Evolutionary conservation across 2,888 invertebrate species (phyloP).

Genomic region (Nomada hirtipes): DNA sequence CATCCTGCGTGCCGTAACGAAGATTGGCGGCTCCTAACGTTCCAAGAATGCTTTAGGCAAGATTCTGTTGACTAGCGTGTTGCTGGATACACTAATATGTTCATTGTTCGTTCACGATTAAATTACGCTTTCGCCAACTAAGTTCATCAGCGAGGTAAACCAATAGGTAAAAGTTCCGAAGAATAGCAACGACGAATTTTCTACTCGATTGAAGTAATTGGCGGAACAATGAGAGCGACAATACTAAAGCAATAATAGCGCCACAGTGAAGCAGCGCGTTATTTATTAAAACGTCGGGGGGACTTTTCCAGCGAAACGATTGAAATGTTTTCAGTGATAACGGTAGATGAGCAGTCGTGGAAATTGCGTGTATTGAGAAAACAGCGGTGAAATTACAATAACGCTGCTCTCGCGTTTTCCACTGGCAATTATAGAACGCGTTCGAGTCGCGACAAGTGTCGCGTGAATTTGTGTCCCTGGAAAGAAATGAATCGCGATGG

Average conservation of each 20-base stretch:
- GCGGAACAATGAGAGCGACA: neutral
- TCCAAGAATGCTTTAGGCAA: neutral
- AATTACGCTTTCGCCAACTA: neutral
- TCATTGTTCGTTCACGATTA: neutral
- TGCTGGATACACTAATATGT: neutral
- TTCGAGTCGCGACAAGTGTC: too few relatives aligned
- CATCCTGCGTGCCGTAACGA: neutral
- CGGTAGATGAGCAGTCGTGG: neutral
- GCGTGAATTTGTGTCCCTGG: neutral
- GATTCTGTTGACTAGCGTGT: neutral
- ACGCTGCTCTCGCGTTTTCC: neutral
- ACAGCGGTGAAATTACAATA: conserved; percentile 15
- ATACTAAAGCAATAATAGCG: neutral
- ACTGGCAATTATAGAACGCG: too few relatives aligned
- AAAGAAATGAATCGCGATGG: conserved; percentile 6
- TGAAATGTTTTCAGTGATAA: conserved; percentile 17
- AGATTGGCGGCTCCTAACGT: neutral
- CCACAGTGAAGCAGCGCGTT: too few relatives aligned
- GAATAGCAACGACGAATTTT: neutral
- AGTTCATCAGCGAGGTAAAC: neutral
- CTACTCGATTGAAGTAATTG: neutral
- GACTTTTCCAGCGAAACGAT: neutral
- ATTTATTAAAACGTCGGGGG: neutral
- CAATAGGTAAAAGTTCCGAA: neutral
- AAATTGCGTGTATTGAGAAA: conserved; percentile 24